Evolutionary conservation across 2,797 vertebrate genomes (phyloP), one percentile per base, ranked within the genome.

Genomic region (Acrossocheilus wenchowensis): DNA sequence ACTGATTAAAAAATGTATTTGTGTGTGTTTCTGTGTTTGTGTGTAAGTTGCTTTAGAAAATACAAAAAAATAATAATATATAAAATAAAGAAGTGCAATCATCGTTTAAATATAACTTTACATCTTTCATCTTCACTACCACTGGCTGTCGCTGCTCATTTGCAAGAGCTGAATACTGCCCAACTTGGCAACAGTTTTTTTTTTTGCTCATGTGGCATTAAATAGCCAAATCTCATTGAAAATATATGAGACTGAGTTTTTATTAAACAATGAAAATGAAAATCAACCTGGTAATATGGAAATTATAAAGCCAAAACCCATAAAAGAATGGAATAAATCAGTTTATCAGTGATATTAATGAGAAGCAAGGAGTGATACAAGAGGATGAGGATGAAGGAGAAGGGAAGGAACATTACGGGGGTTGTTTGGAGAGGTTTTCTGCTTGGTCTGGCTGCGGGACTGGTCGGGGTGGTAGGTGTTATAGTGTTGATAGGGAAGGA

Each of bases 381-480:
- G 23, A 87, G 78, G 81, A 88, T 30, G 83, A 48, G 64, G 83
- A 34, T 89, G 4, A 82, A 91, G 77, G 83, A 84, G 39, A 89
- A 48, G 87, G 90, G 91, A 11, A 92, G 94, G 92, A 93, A 93
- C 92, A 94, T 97, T 97, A 97, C 94, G 88, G 94, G 95, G 94
- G 93, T 93, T 95, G 94, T 94, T 96, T 84, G 95, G 93, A 93
- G 95, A 88, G 2, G 92, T 91, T 94, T 96, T 96, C 94, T 94
- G 94, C 94, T 94, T 93, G 92, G 93, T 92, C 83, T 95, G 92
- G 90, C 91, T 95, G 94, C 94, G 94, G 95, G 94, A 95, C 92
- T 97, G 97, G 95, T 97, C 97, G 64, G 97, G 97, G 94, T 97
- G 97, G 94, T 95, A 95, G 90, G 96, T 96, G 92, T 96, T 97